Base-by-base conservation (phyloP, 2,113 vertebrate species). In the Meles meles region DNA sequence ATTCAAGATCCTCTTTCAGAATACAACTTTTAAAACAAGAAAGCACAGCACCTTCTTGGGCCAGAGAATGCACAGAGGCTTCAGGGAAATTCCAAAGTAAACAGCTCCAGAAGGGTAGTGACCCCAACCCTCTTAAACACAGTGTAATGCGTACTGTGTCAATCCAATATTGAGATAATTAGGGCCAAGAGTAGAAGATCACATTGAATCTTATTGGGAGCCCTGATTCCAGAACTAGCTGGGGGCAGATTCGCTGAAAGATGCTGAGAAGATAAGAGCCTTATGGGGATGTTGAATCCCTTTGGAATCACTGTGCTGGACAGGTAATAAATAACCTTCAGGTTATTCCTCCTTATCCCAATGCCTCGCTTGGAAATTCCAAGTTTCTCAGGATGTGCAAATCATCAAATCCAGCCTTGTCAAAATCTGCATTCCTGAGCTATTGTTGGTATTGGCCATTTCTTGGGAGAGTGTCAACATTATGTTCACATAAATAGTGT, bases 371-470 rank as follows among this genome's bases (percentile, higher is more conserved):
- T 42, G 37, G 31, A 96, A 97, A 59, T 81, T 71, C 69, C 12
- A 88, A 49, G 20, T 74, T 88, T 90, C 29, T 49, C 55, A 93
- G 63, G 61, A 90, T 59, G 39, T 97, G 37, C 39, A 88, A 77
- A 95, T 90, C 47, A n/a, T 96, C 91, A 81, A 85, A 76, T 80
- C 39, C 71, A 94, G 59, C 74, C 63, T 93, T 90, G 79, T 92
- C 87, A 92, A 92, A 96, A 76, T 74, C 61, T 76, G 49, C 94
- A 95, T 93, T 96, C 92, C 67, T 95, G 83, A 95, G 89, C n/a
- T 88, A 47, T 86, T 88, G 82, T 65, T 93, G 82, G 47, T 88
- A 81, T 77, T 67, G 39, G 74, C 55, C 37, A 90, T 61, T 96
- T 82, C 86, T 87, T 34, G 21, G 61, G 12, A 96, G 93, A 95